Conservation (phyloP, 2,888 invertebrate species). For the Campoletis raptor region DNA sequence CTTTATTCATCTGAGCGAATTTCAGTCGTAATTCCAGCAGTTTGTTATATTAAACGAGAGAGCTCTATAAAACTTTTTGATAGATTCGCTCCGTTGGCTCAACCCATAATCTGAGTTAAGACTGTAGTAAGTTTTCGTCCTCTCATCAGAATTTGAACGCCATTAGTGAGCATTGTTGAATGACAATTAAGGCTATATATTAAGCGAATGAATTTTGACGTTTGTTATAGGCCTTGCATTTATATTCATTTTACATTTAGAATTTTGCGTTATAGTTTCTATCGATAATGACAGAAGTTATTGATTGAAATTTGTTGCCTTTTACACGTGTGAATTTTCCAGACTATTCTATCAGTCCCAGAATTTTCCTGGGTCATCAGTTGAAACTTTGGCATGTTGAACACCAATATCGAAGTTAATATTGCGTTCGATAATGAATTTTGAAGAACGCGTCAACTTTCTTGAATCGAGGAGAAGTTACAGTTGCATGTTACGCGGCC, state of each 20-base stretch:
- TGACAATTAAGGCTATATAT: not conserved
- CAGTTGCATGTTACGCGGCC: slow-evolving; percentile 33
- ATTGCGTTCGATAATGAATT: not conserved
- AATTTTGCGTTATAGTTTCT: not conserved
- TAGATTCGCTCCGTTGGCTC: not conserved
- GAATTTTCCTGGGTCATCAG: not conserved
- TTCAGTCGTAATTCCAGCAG: not conserved
- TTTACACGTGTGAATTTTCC: not conserved
- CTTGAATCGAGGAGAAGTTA: slow-evolving; percentile 3
- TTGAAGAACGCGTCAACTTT: not conserved
- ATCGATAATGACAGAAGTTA: slow-evolving; percentile 10
- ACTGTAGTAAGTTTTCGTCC: not conserved
- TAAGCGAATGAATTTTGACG: slow-evolving; percentile 12
- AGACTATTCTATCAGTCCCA: not conserved
- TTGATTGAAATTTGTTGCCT: not conserved
- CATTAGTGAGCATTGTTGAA: slow-evolving; percentile 22
- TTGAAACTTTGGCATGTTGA: slow-evolving; percentile 11
- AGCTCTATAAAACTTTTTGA: not conserved
- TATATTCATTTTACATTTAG: not conserved
- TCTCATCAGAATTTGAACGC: slow-evolving; percentile 13
- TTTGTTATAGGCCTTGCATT: not conserved
- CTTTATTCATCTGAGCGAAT: slow-evolving; percentile 7
- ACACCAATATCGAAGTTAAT: not conserved
- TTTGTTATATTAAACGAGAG: not conserved
- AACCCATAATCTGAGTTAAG: not conserved